These are phyloP conservation scores for Onychomys torridus DNA, from an alignment of 2,797 vertebrate genomes.

Conservation along the genomic window DNA sequence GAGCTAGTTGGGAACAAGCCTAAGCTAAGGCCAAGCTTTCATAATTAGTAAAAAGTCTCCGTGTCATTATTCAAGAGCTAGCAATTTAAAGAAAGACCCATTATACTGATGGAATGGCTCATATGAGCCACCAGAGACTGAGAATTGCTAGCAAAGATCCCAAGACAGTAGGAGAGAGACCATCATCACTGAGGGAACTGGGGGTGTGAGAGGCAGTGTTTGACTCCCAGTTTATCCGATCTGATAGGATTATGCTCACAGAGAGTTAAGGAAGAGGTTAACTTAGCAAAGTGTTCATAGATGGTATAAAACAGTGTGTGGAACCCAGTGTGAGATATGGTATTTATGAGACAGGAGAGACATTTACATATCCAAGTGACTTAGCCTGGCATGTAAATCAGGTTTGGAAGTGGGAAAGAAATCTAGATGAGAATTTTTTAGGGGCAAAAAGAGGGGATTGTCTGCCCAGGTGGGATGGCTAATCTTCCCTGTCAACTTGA, in stretches of 20 bases:
- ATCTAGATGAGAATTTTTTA: neutral
- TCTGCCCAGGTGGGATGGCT: neutral
- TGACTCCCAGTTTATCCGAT: neutral
- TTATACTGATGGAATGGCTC: neutral
- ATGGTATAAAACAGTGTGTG: neutral
- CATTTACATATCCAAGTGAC: neutral
- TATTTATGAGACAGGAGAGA: neutral
- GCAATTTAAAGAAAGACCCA: neutral
- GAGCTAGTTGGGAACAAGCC: neutral
- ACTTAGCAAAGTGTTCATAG: neutral
- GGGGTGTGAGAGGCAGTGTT: neutral
- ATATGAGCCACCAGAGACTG: neutral
- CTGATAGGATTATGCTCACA: neutral
- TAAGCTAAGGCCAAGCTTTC: neutral
- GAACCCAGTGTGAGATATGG: neutral
- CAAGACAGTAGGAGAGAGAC: neutral
- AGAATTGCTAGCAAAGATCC: neutral
- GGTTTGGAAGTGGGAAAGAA: neutral
- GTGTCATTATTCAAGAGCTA: neutral
- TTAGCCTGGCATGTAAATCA: neutral
- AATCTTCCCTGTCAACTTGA: neutral
- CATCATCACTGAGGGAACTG: neutral
- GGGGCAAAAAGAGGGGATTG: neutral
- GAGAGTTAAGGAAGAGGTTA: neutral
- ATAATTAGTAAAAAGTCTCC: neutral